Evolutionary conservation across 1,140 invertebrate species (phyloP).

Genomic region (Octopus sinensis): DNA sequence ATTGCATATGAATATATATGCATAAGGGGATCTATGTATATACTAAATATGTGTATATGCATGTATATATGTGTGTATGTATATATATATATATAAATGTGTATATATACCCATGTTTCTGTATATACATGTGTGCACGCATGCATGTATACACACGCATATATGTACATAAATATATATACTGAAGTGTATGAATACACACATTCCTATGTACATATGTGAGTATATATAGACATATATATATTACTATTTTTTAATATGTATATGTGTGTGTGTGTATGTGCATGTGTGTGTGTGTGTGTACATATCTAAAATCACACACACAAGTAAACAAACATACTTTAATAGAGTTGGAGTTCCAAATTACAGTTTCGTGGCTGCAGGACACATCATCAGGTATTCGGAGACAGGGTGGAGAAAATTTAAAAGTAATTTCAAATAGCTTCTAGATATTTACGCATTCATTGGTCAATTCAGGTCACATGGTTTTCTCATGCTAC

Average conservation of each 20-base stretch:
- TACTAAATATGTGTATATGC: not conserved
- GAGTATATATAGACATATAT: not conserved
- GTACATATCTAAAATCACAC: not conserved
- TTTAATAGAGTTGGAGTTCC: no score
- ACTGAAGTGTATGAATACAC: not conserved
- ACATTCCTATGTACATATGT: not conserved
- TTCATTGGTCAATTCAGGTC: no score
- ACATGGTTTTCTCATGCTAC: no score
- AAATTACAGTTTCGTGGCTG: no score
- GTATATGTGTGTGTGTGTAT: not conserved
- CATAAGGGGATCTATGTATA: not conserved
- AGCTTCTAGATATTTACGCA: no score
- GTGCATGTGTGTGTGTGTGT: not conserved
- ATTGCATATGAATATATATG: not conserved
- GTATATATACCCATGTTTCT: not conserved
- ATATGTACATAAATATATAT: not conserved
- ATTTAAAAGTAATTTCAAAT: no score
- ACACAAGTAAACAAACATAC: no score
- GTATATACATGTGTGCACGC: not conserved
- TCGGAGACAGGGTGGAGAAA: no score
- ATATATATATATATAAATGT: not conserved
- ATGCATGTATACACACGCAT: not conserved
- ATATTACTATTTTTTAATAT: no score
- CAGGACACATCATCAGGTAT: no score
- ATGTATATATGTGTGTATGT: not conserved